Percentiles rank a stretch among this genome's conserved stretches.
Evolutionary conservation across 1,140 invertebrate species (phyloP).

Genomic region (Bombus vancouverensis): DNA sequence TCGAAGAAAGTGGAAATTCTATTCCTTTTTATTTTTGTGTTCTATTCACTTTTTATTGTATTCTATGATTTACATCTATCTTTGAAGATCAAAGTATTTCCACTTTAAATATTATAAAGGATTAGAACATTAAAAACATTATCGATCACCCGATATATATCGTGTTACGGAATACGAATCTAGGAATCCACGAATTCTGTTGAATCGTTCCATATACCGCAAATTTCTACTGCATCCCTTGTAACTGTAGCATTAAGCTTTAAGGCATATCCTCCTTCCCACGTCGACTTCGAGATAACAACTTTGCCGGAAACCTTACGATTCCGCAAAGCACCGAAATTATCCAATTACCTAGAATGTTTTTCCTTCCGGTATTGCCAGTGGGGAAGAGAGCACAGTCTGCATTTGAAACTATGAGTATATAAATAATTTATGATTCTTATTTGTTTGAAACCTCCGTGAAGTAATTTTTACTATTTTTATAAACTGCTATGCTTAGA

Average conservation of each 20-base stretch:
- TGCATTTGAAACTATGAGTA: background rate
- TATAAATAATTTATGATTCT: background rate
- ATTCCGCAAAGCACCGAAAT: conserved; percentile 41
- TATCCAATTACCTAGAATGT: conserved; percentile 44
- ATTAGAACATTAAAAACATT: background rate
- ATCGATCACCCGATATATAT: background rate
- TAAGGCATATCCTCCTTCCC: conserved; percentile 37
- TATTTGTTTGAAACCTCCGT: background rate
- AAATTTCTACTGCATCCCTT: conserved; percentile 23
- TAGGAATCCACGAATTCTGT: conserved; percentile 26
- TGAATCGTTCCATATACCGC: background rate
- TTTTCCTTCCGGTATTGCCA: conserved; percentile 39
- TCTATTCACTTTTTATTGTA: too few relatives aligned
- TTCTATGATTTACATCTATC: too few relatives aligned
- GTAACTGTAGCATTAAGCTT: conserved; percentile 21
- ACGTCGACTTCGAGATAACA: conserved; percentile 40
- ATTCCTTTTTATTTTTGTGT: background rate
- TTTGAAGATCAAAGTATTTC: too few relatives aligned
- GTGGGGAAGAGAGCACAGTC: background rate
- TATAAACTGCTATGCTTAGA: background rate
- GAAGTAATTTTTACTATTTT: background rate
- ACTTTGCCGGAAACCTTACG: conserved; percentile 41
- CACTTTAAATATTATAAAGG: too few relatives aligned
- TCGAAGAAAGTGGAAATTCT: background rate
- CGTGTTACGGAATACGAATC: background rate